Evolutionary conservation across 2,797 vertebrate species (phyloP).

Genomic region (Xenopus petersii): DNA sequence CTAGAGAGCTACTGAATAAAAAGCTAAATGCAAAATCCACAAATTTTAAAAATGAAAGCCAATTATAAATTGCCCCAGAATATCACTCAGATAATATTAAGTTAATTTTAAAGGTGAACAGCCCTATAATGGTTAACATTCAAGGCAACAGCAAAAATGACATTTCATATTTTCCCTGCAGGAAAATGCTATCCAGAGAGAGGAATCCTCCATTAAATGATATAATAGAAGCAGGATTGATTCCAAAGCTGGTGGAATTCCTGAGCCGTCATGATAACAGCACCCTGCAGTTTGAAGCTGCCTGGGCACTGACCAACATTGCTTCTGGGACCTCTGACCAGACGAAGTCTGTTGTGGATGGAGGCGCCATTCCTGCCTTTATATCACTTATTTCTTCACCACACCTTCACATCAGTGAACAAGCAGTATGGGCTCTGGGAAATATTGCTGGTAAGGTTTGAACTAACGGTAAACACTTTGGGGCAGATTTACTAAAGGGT

Average conservation of each 20-base stretch:
- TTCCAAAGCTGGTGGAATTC: conserved; percentile 79
- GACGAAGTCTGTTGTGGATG: conserved; percentile 80
- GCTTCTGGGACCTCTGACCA: conserved; percentile 84
- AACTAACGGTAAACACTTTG: too few relatives aligned
- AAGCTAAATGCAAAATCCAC: too few relatives aligned
- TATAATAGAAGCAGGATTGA: conserved; percentile 75
- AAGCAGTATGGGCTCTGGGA: conserved; percentile 88
- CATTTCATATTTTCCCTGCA: conserved; percentile 47
- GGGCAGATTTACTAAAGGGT: too few relatives aligned
- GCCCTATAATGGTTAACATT: too few relatives aligned
- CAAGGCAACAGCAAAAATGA: too few relatives aligned
- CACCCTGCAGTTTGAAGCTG: conserved; percentile 83
- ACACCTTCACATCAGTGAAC: conserved; percentile 79
- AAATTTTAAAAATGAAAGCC: too few relatives aligned
- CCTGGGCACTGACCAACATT: conserved; percentile 89
- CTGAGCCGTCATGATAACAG: conserved; percentile 64
- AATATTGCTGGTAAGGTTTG: conserved; percentile 83
- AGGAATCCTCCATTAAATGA: conserved; percentile 76
- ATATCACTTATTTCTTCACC: conserved; percentile 77
- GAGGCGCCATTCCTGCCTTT: conserved; percentile 77
- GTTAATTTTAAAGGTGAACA: too few relatives aligned
- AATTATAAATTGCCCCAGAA: too few relatives aligned
- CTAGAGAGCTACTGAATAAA: too few relatives aligned
- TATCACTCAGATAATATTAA: too few relatives aligned
- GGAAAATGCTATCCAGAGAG: conserved; percentile 80